These are phyloP conservation scores for Galagoides demidoff DNA, from an alignment of 2,797 vertebrate genomes.

Conservation along the genomic window DNA sequence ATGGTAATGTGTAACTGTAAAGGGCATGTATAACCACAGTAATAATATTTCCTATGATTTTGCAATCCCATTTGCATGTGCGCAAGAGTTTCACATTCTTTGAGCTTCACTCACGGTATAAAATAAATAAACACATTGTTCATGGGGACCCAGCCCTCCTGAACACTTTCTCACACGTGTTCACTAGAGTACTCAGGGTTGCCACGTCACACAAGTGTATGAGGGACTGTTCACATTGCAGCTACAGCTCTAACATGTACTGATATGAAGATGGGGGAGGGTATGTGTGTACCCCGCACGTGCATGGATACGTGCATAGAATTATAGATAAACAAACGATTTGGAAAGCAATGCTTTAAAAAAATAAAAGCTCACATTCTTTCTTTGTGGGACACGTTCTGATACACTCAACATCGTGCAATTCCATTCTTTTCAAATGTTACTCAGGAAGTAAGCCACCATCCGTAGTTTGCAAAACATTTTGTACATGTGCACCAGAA, in stretches of 20 bases:
- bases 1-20: not conserved
- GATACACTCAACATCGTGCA: not conserved
- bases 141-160: not conserved
- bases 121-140: not conserved
- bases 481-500: not conserved
- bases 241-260: not conserved
- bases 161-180: not conserved
- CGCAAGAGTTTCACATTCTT: not conserved
- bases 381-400: not conserved
- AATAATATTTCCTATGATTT: not conserved
- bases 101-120: not conserved
- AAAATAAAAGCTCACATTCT: not conserved
- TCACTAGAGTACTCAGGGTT: not conserved
- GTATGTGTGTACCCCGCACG: rapidly evolving
- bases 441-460: not conserved
- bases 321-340: not conserved
- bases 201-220: too few relatives aligned
- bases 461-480: not conserved
- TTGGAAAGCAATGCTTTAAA: not conserved
- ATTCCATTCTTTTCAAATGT: not conserved
- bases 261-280: not conserved
- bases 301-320: not conserved
- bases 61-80: not conserved
- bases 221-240: not conserved
- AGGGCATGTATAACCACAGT: not conserved